Evolutionary conservation across 2,113 vertebrate species (phyloP).

Genomic region (Psephotus haematonotus): DNA sequence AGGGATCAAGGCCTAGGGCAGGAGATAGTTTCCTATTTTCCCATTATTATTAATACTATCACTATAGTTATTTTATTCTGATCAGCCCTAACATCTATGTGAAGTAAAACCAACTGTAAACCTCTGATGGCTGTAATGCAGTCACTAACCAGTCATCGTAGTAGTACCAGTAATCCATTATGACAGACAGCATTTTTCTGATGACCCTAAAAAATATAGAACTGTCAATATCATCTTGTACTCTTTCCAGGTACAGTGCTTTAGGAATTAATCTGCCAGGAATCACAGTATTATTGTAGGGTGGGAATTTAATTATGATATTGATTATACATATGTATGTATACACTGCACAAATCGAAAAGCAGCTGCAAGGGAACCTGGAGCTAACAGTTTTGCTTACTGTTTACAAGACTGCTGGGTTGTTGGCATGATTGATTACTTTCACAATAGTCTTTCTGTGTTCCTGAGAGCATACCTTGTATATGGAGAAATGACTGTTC

Average conservation of each 20-base stretch:
- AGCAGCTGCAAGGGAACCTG: constrained; percentile 56
- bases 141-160: background rate
- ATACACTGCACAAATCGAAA: constrained; percentile 49
- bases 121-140: background rate
- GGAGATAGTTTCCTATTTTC: background rate
- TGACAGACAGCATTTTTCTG: constrained; percentile 31
- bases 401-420: constrained; percentile 74
- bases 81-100: background rate
- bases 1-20: background rate
- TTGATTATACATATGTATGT: constrained; percentile 66
- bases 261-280: constrained; percentile 38
- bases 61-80: background rate
- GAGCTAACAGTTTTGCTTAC: constrained; percentile 67
- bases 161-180: background rate
- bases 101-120: background rate
- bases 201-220: constrained; percentile 5
- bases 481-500: constrained; percentile 76
- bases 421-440: constrained; percentile 80
- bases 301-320: constrained; percentile 33
- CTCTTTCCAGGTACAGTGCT: constrained; percentile 40
- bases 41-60: background rate
- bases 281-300: constrained; percentile 59
- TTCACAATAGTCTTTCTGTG: constrained; percentile 75
- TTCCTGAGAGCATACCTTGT: constrained; percentile 58
- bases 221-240: background rate